A percentile compares a stretch with the other conserved stretches of the same genome.
phyloP scores from a whole-genome alignment of 2,113 vertebrate species.

The Poeciliopsis occidentalis region DNA sequence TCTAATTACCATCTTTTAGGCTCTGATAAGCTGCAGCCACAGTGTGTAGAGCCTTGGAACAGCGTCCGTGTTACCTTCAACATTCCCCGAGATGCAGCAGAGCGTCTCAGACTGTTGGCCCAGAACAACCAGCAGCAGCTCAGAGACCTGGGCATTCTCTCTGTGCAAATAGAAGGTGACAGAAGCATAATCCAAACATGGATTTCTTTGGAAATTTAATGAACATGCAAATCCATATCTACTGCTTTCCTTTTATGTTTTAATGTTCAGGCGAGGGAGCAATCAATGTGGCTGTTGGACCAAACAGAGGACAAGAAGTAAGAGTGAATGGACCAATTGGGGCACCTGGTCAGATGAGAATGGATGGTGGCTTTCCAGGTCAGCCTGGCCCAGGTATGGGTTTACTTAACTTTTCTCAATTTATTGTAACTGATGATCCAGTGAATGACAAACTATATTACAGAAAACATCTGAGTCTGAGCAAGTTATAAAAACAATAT shows the following conservation, averaged over 20 bases:
- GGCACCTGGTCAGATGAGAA: conserved; percentile 84
- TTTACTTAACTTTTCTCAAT: conserved; percentile 3
- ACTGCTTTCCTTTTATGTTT: conserved; percentile 2
- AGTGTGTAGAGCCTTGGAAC: conserved; percentile 96
- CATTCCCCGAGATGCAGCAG: conserved; percentile 95
- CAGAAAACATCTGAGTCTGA: not conserved
- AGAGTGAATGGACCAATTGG: conserved; percentile 94
- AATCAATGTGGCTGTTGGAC: conserved; percentile 91
- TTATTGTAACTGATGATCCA: not conserved
- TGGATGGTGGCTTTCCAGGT: conserved; percentile 88
- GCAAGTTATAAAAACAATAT: not conserved
- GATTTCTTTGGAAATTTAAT: not conserved
- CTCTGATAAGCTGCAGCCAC: conserved; percentile 84
- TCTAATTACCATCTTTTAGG: conserved; percentile 71
- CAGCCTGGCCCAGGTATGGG: conserved; percentile 87
- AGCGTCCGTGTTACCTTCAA: conserved; percentile 98
- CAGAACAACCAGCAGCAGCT: conserved; percentile 98
- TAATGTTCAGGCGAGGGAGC: conserved; percentile 90
- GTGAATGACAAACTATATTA: not conserved
- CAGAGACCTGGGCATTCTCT: conserved; percentile 95
- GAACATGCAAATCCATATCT: not conserved
- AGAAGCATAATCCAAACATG: not conserved
- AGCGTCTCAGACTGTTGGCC: conserved; percentile 91
- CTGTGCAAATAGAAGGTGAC: conserved; percentile 96
- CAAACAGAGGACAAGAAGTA: conserved; percentile 91